phyloP scores from a whole-genome alignment of 1,140 invertebrate species.

The Paracyclopina nana region DNA sequence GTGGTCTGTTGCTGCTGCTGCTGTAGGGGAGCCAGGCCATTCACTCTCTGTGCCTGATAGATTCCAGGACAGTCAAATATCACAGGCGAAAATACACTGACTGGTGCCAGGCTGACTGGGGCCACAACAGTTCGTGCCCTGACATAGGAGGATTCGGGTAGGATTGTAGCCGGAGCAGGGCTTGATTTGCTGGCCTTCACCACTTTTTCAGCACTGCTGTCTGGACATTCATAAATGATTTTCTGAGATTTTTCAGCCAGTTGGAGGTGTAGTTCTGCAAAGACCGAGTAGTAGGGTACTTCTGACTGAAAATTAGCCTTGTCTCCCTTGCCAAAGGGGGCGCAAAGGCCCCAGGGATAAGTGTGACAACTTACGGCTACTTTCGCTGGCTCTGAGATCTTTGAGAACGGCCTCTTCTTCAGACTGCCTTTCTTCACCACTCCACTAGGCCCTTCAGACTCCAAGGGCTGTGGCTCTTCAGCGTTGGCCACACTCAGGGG shows the following conservation, averaged over 20 bases:
- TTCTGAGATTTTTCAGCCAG: constrained; percentile 3
- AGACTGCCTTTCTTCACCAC: too few relatives aligned
- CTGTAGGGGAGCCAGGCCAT: neutral
- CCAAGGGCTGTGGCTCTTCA: too few relatives aligned
- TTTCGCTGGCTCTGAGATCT: neutral
- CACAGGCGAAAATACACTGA: too few relatives aligned
- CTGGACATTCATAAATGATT: neutral
- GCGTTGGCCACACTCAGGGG: too few relatives aligned
- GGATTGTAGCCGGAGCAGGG: too few relatives aligned
- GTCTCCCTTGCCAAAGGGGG: too few relatives aligned
- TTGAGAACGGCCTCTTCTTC: neutral
- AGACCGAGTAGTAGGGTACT: neutral
- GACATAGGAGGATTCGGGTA: too few relatives aligned
- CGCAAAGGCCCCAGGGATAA: too few relatives aligned
- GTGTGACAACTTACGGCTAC: neutral
- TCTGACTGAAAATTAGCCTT: too few relatives aligned
- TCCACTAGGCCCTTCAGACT: too few relatives aligned
- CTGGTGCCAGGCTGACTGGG: too few relatives aligned
- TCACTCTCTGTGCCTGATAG: neutral
- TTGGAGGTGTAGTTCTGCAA: neutral
- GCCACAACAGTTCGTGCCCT: too few relatives aligned
- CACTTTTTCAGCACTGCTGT: neutral
- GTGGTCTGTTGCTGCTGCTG: neutral
- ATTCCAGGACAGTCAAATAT: neutral
- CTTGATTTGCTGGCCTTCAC: neutral